Evolutionary conservation across 2,797 vertebrate species (phyloP).

Genomic region (Spondyliosoma cantharus): DNA sequence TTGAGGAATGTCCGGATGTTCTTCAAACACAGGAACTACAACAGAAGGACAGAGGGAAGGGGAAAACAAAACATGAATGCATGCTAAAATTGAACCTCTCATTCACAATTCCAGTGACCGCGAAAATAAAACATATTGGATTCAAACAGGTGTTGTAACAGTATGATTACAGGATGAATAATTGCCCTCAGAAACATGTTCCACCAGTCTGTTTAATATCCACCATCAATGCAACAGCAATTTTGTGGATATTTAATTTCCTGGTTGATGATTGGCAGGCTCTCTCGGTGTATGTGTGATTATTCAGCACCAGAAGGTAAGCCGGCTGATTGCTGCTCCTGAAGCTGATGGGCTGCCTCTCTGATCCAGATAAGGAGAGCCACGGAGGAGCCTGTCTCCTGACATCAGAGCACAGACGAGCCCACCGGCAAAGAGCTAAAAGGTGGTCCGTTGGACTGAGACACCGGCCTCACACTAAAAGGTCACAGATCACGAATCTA

Average conservation of each 20-base stretch:
- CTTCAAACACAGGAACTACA: slow-evolving; percentile 96
- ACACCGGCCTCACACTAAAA: slow-evolving; percentile 13
- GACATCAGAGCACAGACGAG: slow-evolving; percentile 23
- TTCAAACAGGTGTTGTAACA: background rate
- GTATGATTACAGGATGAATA: slow-evolving; percentile 2
- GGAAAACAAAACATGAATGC: slow-evolving; percentile 4
- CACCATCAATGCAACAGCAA: slow-evolving; percentile 9
- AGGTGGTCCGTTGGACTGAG: background rate
- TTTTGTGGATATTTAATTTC: slow-evolving; percentile 72
- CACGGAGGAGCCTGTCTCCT: slow-evolving; percentile 23
- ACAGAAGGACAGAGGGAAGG: slow-evolving; percentile 21
- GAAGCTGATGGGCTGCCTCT: slow-evolving; percentile 35
- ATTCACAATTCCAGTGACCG: background rate
- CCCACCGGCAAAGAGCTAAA: slow-evolving; percentile 18
- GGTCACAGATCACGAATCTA: slow-evolving; percentile 18
- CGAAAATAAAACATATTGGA: background rate
- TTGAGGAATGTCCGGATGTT: slow-evolving; percentile 98
- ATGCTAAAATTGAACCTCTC: background rate
- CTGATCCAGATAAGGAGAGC: slow-evolving; percentile 54
- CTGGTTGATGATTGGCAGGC: slow-evolving; percentile 62
- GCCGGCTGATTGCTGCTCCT: slow-evolving; percentile 23
- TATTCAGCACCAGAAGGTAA: slow-evolving; percentile 56
- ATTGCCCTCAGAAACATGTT: slow-evolving; percentile 38
- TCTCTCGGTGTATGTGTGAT: slow-evolving; percentile 44
- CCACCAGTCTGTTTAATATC: slow-evolving; percentile 43